Conservation (phyloP, 2,797 vertebrate species). For the Microctenopoma stevenorrisi region DNA sequence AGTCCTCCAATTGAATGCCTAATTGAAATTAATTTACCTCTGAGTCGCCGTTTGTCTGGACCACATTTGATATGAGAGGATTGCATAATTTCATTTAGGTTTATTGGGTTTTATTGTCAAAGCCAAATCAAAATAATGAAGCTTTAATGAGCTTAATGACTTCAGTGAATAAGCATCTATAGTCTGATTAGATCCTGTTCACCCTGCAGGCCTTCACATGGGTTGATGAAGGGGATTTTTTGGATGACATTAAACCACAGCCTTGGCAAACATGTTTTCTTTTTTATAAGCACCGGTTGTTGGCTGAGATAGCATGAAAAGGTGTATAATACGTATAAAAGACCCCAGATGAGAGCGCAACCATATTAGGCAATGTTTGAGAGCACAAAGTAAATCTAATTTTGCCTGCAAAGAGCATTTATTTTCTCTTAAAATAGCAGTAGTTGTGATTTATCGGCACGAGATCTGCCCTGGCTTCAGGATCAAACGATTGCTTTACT, state of each 20-base stretch:
- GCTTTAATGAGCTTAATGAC: constrained; percentile 75
- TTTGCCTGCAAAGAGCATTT: constrained; percentile 26
- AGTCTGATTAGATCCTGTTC: constrained; percentile 65
- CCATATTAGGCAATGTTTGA: constrained; percentile 51
- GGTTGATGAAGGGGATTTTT: constrained; percentile 56
- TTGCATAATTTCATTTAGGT: constrained; percentile 60
- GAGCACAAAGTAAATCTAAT: constrained; percentile 41
- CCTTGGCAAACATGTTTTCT: constrained; percentile 18
- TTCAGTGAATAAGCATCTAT: constrained; percentile 64
- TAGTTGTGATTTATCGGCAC: constrained; percentile 44
- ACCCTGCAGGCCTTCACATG: constrained; percentile 47
- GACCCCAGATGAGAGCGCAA: constrained; percentile 21
- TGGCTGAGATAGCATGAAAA: constrained; percentile 10
- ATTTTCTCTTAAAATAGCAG: constrained; percentile 43
- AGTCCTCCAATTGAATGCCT: constrained; percentile 30
- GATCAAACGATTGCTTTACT: constrained; percentile 45
- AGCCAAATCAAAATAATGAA: constrained; percentile 75
- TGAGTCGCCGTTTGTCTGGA: constrained; percentile 23
- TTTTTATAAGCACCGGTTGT: constrained; percentile 14
- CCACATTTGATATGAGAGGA: constrained; percentile 53
- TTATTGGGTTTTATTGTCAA: constrained; percentile 72
- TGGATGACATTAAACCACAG: constrained; percentile 44
- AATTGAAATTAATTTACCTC: constrained; percentile 68
- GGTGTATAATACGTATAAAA: constrained; percentile 8
- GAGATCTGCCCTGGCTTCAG: constrained; percentile 30